A percentile compares a stretch with the other conserved stretches of the same genome.
These are phyloP conservation scores for Karalla daura DNA, from an alignment of 2,797 vertebrate genomes.

Conservation along the genomic window DNA sequence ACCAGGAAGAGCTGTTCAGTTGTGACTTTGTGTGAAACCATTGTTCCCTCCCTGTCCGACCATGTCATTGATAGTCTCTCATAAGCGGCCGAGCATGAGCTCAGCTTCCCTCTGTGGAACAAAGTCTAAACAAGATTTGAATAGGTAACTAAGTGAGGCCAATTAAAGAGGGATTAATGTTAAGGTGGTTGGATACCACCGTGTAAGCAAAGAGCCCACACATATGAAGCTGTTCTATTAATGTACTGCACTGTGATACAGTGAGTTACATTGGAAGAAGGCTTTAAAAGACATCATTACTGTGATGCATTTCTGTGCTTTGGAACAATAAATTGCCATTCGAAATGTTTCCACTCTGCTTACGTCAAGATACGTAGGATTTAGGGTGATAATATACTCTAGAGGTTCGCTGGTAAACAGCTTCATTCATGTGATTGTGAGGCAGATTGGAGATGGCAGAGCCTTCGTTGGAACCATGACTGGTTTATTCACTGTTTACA, in stretches of 20 bases:
- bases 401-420: slow-evolving; percentile 5
- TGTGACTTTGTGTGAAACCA: slow-evolving; percentile 29
- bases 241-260: neutral
- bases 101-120: slow-evolving; percentile 27
- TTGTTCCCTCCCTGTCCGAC: slow-evolving; percentile 4
- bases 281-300: neutral
- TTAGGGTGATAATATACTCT: neutral
- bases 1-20: neutral
- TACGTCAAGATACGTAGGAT: neutral
- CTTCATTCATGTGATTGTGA: neutral
- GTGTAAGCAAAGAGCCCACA: slow-evolving; percentile 2
- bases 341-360: slow-evolving; percentile 1
- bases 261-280: neutral
- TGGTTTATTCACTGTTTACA: slow-evolving; percentile 20
- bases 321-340: neutral
- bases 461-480: neutral
- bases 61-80: slow-evolving; percentile 29
- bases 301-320: neutral
- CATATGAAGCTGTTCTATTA: neutral
- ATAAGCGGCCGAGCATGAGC: slow-evolving; percentile 20
- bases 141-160: slow-evolving; percentile 38
- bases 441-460: neutral
- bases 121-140: slow-evolving; percentile 51
- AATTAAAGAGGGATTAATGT: slow-evolving; percentile 50
- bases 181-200: slow-evolving; percentile 9